Evolutionary conservation across 2,888 invertebrate genomes (phyloP).

Genomic region (Dryadula phaetusa): DNA sequence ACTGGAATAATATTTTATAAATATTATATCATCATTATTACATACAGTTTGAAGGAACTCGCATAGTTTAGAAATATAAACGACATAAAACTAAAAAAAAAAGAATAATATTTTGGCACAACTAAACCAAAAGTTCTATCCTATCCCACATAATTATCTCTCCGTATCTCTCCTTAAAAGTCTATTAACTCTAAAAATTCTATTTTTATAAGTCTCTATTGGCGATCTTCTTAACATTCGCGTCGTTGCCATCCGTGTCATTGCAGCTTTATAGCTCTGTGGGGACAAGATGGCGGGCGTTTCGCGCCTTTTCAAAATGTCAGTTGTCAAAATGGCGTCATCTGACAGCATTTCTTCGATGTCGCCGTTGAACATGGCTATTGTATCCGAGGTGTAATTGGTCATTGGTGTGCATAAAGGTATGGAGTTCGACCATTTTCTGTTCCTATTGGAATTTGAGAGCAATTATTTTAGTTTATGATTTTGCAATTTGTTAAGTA

Average conservation of each 20-base stretch:
- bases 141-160: slow-evolving; percentile 65
- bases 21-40: slow-evolving; percentile 8
- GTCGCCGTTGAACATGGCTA: slow-evolving; percentile 74
- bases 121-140: slow-evolving; percentile 39
- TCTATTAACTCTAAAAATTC: slow-evolving; percentile 72
- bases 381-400: slow-evolving; percentile 72
- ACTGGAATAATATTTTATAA: slow-evolving; percentile 20
- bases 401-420: slow-evolving; percentile 87
- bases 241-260: slow-evolving; percentile 71
- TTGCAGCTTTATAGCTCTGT: slow-evolving; percentile 73
- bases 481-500: slow-evolving; percentile 5
- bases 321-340: slow-evolving; percentile 58
- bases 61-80: slow-evolving; percentile 9
- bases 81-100: slow-evolving; percentile 34
- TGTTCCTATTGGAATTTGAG: slow-evolving; percentile 81
- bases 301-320: slow-evolving; percentile 71
- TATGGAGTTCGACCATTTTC: slow-evolving; percentile 94
- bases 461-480: slow-evolving; percentile 20
- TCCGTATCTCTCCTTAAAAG: slow-evolving; percentile 70
- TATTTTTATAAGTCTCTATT: slow-evolving; percentile 72
- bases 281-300: slow-evolving; percentile 76
- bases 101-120: slow-evolving; percentile 45
- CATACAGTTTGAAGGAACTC: slow-evolving; percentile 24
- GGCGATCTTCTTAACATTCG: slow-evolving; percentile 66
- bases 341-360: slow-evolving; percentile 80